phyloP scores from a whole-genome alignment of 64 coral and sea anemone genomes.

The Pocillopora verrucosa region DNA sequence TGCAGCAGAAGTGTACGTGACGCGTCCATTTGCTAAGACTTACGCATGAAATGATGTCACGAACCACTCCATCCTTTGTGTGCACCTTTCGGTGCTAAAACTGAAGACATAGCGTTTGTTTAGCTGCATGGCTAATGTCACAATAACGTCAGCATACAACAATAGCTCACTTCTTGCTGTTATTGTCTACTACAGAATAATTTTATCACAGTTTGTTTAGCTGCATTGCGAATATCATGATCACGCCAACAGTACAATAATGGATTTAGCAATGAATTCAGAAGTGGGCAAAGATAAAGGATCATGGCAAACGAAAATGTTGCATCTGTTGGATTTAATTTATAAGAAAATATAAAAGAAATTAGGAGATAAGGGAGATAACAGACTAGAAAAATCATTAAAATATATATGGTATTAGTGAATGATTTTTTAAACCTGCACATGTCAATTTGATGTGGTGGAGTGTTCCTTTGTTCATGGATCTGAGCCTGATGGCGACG shows the following conservation, averaged over 20 bases:
- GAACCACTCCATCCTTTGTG: too few species aligned
- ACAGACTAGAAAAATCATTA: neutral
- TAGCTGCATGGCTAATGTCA: too few species aligned
- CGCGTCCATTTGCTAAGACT: too few species aligned
- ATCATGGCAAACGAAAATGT: neutral
- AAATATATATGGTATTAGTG: neutral
- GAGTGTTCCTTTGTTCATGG: neutral
- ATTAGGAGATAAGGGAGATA: neutral
- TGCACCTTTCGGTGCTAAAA: too few species aligned
- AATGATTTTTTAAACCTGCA: neutral
- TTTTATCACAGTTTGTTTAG: neutral
- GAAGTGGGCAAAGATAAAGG: neutral
- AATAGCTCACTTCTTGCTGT: neutral
- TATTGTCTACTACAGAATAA: neutral
- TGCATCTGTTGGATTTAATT: neutral
- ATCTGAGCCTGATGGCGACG: conserved; percentile 18
- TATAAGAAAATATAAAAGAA: neutral
- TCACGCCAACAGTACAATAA: conserved; percentile 18
- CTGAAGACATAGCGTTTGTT: too few species aligned
- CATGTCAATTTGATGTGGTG: neutral
- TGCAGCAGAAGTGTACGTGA: too few species aligned
- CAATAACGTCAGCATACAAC: too few species aligned
- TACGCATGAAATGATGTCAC: too few species aligned
- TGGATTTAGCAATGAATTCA: conserved; percentile 13
- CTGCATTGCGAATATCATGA: neutral